A percentile compares a stretch with the other conserved stretches of the same genome.
phyloP scores from a whole-genome alignment of 2,113 vertebrate genomes.

The Sciurus niger region DNA sequence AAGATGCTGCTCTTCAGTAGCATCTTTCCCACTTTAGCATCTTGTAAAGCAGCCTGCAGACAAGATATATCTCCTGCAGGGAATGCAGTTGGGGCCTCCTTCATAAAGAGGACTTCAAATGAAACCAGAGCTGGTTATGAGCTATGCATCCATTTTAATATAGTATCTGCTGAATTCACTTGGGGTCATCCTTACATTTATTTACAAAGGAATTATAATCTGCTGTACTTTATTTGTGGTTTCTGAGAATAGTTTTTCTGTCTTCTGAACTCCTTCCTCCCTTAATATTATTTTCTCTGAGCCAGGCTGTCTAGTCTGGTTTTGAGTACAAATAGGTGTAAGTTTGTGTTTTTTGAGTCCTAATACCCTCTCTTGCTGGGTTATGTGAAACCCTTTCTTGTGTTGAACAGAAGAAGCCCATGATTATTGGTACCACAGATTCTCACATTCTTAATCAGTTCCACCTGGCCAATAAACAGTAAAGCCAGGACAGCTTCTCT shows the following conservation, averaged over 20 bases:
- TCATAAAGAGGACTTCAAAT: conserved; percentile 61
- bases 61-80: conserved; percentile 24
- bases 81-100: background rate
- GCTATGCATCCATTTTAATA: conserved; percentile 21
- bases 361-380: conserved; percentile 56
- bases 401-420: conserved; percentile 70
- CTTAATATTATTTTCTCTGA: conserved; percentile 62
- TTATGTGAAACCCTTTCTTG: conserved; percentile 80
- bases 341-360: conserved; percentile 46
- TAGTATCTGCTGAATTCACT: background rate
- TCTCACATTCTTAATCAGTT: conserved; percentile 85
- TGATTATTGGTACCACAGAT: conserved; percentile 79
- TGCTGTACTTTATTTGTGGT: conserved; percentile 47
- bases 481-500: conserved; percentile 72
- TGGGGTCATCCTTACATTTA: conserved; percentile 17
- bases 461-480: conserved; percentile 84
- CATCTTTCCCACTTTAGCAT: background rate
- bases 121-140: conserved; percentile 25
- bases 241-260: conserved; percentile 49
- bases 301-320: conserved; percentile 56
- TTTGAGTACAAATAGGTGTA: conserved; percentile 42
- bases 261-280: conserved; percentile 20
- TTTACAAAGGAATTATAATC: conserved; percentile 48
- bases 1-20: background rate
- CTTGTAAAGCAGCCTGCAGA: background rate